phyloP scores from a whole-genome alignment of 2,113 vertebrate genomes.

The Phocoena phocoena region DNA sequence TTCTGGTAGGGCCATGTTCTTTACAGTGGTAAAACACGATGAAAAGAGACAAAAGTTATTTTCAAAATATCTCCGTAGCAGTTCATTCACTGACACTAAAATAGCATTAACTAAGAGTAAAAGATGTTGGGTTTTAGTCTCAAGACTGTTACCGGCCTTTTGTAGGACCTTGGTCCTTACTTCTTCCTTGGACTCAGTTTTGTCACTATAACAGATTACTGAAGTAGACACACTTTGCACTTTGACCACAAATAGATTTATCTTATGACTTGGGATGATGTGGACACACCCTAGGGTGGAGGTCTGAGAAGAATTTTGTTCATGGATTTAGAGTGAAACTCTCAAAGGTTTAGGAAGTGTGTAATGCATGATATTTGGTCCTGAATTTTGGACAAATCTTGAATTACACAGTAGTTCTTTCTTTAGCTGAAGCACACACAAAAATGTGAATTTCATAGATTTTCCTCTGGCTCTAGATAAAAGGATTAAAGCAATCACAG shows the following conservation, averaged over 20 bases:
- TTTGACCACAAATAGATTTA: not conserved
- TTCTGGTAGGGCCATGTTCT: not conserved
- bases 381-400: not conserved
- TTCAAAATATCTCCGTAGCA: not conserved
- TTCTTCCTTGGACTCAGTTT: not conserved
- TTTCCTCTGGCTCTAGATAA: not conserved
- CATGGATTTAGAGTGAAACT: not conserved
- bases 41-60: not conserved
- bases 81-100: not conserved
- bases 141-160: not conserved
- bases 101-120: not conserved
- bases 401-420: not conserved
- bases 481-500: not conserved
- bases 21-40: not conserved
- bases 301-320: not conserved
- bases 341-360: not conserved
- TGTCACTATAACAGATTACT: not conserved
- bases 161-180: not conserved
- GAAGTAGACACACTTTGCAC: not conserved
- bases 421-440: not conserved
- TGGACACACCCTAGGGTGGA: not conserved
- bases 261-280: not conserved
- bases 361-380: not conserved
- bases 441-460: not conserved
- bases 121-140: not conserved